These are phyloP conservation scores for Lagorchestes hirsutus DNA, from an alignment of 2,797 vertebrate genomes.

Conservation along the genomic window DNA sequence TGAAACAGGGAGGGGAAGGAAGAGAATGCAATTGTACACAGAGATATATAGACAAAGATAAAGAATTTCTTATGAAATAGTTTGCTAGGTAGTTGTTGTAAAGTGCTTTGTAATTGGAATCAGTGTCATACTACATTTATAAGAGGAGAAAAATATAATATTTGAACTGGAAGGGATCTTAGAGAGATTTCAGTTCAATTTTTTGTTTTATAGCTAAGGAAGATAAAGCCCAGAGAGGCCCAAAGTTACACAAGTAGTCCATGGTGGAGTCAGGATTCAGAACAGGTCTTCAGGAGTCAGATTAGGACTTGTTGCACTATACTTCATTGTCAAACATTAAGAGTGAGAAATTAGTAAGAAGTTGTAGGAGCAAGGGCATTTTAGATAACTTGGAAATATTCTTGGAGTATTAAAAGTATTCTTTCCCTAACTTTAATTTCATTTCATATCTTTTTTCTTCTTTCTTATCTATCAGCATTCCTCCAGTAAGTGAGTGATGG, in stretches of 20 bases:
- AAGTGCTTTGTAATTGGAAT: neutral
- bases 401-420: slow-evolving; percentile 38
- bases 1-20: neutral
- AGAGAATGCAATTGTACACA: slow-evolving; percentile 19
- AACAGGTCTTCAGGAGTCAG: neutral
- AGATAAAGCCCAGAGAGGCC: neutral
- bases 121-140: neutral
- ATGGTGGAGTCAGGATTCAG: neutral
- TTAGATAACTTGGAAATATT: slow-evolving; percentile 44
- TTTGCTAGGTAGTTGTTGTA: neutral
- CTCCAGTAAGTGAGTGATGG: slow-evolving; percentile 25
- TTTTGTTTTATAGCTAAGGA: neutral
- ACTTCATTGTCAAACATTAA: neutral
- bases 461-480: slow-evolving; percentile 31
- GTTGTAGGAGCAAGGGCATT: slow-evolving; percentile 24
- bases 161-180: neutral
- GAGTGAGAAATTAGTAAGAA: slow-evolving; percentile 28
- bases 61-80: slow-evolving; percentile 27
- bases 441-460: slow-evolving; percentile 18
- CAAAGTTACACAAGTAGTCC: neutral
- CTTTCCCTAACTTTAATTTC: slow-evolving; percentile 33
- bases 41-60: slow-evolving; percentile 10
- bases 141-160: neutral
- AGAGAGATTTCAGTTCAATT: neutral
- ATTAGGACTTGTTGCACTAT: neutral